A percentile compares a stretch with the other conserved stretches of the same genome.
phyloP scores from a whole-genome alignment of 2,888 invertebrate species.

The Platycnemis pennipes region DNA sequence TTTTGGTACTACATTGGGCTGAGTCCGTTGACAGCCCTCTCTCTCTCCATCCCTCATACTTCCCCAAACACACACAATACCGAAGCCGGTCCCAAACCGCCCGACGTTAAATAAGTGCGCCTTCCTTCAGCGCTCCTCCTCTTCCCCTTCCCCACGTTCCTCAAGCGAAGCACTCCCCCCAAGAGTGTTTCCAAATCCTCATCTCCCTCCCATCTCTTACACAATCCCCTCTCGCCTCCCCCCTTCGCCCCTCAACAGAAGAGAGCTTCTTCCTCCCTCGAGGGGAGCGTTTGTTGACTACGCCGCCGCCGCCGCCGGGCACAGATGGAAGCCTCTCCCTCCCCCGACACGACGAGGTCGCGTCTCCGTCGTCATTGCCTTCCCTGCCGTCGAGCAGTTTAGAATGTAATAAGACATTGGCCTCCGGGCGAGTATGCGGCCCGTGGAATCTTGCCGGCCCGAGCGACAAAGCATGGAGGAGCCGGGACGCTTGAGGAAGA shows the following conservation, averaged over 20 bases:
- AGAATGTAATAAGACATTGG: slow-evolving; percentile 68
- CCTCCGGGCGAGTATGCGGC: slow-evolving; percentile 61
- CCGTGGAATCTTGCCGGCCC: slow-evolving; percentile 54
- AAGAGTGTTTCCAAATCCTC: neutral
- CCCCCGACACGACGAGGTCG: neutral
- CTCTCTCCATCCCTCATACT: no score
- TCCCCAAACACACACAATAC: no score
- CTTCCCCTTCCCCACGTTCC: neutral
- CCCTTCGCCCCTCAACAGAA: neutral
- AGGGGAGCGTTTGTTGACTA: neutral
- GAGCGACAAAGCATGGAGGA: slow-evolving; percentile 46
- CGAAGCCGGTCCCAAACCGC: no score
- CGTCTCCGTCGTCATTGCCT: neutral
- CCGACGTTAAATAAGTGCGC: neutral
- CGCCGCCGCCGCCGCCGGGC: neutral
- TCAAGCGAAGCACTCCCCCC: neutral
- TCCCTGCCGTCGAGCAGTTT: slow-evolving; percentile 54
- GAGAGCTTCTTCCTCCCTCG: neutral
- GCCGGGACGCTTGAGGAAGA: neutral
- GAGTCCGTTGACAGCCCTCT: no score
- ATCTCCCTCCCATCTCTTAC: neutral
- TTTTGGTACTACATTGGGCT: no score
- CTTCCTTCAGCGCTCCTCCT: neutral
- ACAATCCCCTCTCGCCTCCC: neutral
- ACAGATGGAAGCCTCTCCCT: neutral